A percentile compares a stretch with the other conserved stretches of the same genome.
These are phyloP conservation scores for Corythoichthys intestinalis DNA, from an alignment of 2,113 vertebrate genomes.

Conservation along the genomic window DNA sequence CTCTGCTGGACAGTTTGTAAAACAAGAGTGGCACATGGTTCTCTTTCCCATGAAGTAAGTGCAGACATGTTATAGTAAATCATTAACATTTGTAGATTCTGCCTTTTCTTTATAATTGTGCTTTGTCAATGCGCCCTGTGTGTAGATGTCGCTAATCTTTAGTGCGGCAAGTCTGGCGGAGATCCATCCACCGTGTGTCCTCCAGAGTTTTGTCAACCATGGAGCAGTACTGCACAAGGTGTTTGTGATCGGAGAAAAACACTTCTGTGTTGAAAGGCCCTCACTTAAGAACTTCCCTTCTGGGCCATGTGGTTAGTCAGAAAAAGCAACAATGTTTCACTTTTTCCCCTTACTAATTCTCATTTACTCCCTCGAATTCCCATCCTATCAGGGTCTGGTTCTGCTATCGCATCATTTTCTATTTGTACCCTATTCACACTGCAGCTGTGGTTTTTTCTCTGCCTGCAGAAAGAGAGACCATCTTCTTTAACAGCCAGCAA, in stretches of 20 bases:
- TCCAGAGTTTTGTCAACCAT: conserved; percentile 77
- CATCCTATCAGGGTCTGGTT: background rate
- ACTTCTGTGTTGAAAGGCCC: conserved; percentile 71
- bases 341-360: background rate
- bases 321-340: background rate
- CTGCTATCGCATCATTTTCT: background rate
- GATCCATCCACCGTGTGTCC: conserved; percentile 67
- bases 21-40: conserved; percentile 73
- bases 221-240: conserved; percentile 74
- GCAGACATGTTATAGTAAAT: background rate
- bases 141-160: conserved; percentile 74
- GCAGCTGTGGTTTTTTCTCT: conserved; percentile 8
- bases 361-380: background rate
- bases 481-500: conserved; percentile 78
- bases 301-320: conserved; percentile 66
- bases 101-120: background rate
- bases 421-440: background rate
- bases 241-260: conserved; percentile 71
- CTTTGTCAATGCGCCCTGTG: background rate
- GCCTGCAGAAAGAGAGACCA: conserved; percentile 67
- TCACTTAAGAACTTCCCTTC: conserved; percentile 74
- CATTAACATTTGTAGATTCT: background rate
- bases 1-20: conserved; percentile 69
- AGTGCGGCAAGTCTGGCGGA: conserved; percentile 52
- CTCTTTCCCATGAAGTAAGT: conserved; percentile 70